Conservation (phyloP, 2,888 invertebrate genomes). For the Chirona hameri region DNA sequence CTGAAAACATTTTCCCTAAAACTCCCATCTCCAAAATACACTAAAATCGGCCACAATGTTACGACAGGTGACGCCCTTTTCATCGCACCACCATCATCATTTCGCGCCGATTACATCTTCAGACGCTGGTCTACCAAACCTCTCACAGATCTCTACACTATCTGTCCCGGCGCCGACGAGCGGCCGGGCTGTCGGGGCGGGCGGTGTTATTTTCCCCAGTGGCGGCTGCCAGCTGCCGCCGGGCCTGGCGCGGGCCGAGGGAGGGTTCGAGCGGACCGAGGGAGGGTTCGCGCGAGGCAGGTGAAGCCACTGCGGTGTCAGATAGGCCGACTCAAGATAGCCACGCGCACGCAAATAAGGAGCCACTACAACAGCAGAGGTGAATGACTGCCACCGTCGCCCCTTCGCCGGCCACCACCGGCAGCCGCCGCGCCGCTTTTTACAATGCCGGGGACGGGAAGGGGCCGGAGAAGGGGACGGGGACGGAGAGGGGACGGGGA, state of each 20-base stretch:
- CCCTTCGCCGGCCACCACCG: no score
- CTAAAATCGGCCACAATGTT: no score
- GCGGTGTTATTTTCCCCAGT: not conserved
- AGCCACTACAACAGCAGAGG: conserved; percentile 6
- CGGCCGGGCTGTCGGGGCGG: not conserved
- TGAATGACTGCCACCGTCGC: not conserved
- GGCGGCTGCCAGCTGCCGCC: not conserved
- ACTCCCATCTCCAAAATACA: no score
- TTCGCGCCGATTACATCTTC: not conserved
- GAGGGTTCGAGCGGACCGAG: no score
- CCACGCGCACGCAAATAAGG: conserved; percentile 25
- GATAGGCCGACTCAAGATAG: conserved; percentile 6
- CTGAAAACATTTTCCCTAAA: no score
- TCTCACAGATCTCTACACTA: not conserved
- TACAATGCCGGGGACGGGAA: not conserved
- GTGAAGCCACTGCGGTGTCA: not conserved
- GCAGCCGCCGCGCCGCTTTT: not conserved
- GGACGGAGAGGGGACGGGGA: not conserved
- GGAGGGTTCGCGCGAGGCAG: no score
- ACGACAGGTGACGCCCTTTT: no score
- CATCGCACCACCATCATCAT: no score
- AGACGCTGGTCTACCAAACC: not conserved
- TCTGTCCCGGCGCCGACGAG: not conserved
- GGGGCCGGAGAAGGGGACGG: not conserved
- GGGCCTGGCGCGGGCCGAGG: no score